A percentile compares a stretch with the other conserved stretches of the same genome.
phyloP scores from a whole-genome alignment of 2,797 vertebrate species.

The Syncerus caffer region DNA sequence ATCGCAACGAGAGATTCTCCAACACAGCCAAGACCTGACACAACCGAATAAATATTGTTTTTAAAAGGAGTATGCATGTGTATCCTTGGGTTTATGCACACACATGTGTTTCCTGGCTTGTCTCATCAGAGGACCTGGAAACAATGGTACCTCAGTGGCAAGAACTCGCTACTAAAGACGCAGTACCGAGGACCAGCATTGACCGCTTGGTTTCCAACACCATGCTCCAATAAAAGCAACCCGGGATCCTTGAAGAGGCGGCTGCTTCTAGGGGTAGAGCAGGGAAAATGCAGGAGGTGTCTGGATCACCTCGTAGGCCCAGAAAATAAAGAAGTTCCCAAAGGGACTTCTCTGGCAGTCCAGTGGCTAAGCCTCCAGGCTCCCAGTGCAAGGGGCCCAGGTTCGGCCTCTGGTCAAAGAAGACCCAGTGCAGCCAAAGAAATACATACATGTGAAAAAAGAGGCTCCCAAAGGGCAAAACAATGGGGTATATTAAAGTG shows the following conservation, averaged over 20 bases:
- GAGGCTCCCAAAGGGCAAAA: neutral
- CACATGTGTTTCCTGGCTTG: neutral
- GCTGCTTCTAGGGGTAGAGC: neutral
- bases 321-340: neutral
- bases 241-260: neutral
- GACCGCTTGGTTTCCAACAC: neutral
- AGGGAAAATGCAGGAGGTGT: neutral
- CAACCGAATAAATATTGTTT: neutral
- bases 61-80: neutral
- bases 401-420: neutral
- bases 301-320: neutral
- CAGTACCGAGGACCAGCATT: neutral
- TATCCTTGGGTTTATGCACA: neutral
- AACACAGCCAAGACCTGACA: neutral
- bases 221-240: neutral
- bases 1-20: neutral
- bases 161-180: neutral
- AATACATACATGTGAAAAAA: neutral
- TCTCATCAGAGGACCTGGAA: neutral
- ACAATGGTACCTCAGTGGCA: neutral
- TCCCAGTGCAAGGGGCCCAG: neutral
- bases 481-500: neutral
- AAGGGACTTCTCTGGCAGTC: neutral
- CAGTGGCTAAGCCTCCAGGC: neutral
- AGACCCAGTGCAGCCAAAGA: neutral